phyloP scores from a whole-genome alignment of 1,140 invertebrate species.

The Leguminivora glycinivorella region DNA sequence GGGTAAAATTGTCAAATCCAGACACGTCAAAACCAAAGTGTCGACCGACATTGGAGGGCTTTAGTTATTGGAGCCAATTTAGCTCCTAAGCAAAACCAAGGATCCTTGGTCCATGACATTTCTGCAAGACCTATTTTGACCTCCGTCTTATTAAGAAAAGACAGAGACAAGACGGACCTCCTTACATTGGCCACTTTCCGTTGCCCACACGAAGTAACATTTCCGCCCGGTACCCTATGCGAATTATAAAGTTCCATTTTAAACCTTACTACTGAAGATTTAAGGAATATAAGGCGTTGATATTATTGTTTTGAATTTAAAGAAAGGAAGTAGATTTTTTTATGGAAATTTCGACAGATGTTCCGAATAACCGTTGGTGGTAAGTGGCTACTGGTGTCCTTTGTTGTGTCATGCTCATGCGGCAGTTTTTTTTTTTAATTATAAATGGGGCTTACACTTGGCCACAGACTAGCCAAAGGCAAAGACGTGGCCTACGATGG shows the following conservation, averaged over 20 bases:
- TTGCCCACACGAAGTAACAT: constrained; percentile 59
- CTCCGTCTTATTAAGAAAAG: constrained; percentile 43
- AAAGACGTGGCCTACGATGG: too few species aligned
- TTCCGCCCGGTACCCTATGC: constrained; percentile 70
- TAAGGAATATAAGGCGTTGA: constrained; percentile 39
- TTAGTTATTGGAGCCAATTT: constrained; percentile 72
- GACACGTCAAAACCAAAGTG: constrained; percentile 36
- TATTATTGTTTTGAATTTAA: constrained; percentile 34
- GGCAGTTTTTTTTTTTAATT: background rate
- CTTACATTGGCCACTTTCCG: constrained; percentile 56
- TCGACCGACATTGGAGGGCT: constrained; percentile 53
- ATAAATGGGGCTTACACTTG: too few species aligned
- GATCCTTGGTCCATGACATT: constrained; percentile 50
- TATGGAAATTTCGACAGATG: constrained; percentile 20
- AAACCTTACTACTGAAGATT: constrained; percentile 36
- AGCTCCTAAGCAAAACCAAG: constrained; percentile 52
- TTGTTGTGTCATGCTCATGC: background rate
- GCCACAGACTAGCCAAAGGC: too few species aligned
- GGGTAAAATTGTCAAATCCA: constrained; percentile 24
- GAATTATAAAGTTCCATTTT: constrained; percentile 42
- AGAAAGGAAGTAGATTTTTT: constrained; percentile 39
- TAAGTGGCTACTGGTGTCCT: background rate
- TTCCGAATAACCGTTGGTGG: constrained; percentile 4
- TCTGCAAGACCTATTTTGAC: constrained; percentile 38
- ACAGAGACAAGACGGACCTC: constrained; percentile 44